Base-by-base conservation (phyloP, 1,140 invertebrate species). In the Tetramorium parvispinum region DNA sequence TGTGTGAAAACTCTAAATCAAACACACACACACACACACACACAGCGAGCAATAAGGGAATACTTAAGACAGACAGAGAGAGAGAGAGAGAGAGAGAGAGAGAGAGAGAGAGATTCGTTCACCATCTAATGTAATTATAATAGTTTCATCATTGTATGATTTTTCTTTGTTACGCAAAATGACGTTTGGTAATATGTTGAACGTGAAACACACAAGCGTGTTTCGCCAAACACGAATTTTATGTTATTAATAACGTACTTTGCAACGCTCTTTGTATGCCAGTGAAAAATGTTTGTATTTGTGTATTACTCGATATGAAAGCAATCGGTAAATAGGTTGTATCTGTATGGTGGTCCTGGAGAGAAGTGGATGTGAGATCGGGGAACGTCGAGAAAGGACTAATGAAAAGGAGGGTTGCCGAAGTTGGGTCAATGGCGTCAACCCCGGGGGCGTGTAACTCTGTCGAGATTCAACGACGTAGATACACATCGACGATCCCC, bases 371-470 rank as follows among this genome's bases (percentile, higher is more conserved):
- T 21, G 65, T 21, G 65, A 49, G 78, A 65, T 46, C 32, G 32
- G 71, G 16, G 53, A 46, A 18, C 32, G 46, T 49, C 18, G 87
- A 70, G 77, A 90, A 90, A 88, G 89, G 86, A 90, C 87, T 91
- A 90, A 90, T 90, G 86, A 89, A 91, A 91, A 90, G 75, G 86
- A 90, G 89, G 88, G 75, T 87, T 57, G 24, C 46, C 81, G 46
- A 89, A 90, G 89, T 90, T 90, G 81, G 89, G 89, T 90, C 89
- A 90, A 87, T 89, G 89, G 77, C 88, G 86, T 81, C 77, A 87
- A 87, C 68, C 68, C 79, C 32, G 73, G 49, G 79, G 87, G 87
- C 87, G 88, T 81, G 87, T 86, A 81, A 88, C 83, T 88, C 57
- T 55, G 75, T 55, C 46, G 82, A 68, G 70, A 88, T 89, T 89